phyloP scores from a whole-genome alignment of 2,888 invertebrate species.

The Nemotelus nigrinus region DNA sequence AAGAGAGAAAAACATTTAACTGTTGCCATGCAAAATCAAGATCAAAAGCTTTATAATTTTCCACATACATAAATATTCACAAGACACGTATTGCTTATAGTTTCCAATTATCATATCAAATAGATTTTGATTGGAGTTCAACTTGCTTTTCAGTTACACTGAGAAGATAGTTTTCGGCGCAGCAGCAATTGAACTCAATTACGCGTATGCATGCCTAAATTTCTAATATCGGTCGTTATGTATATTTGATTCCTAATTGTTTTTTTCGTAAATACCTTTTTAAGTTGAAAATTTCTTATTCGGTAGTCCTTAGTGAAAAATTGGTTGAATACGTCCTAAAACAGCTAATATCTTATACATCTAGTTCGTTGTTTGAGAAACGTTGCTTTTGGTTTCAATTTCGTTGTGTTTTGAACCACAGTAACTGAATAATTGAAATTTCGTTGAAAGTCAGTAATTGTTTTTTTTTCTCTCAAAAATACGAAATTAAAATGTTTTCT shows the following conservation, averaged over 20 bases:
- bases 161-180: too few relatives aligned
- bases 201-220: too few relatives aligned
- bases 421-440: constrained; percentile 49
- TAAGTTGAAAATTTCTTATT: not conserved
- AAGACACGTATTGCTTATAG: constrained; percentile 6
- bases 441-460: constrained; percentile 54
- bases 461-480: constrained; percentile 57
- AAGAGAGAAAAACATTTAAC: too few relatives aligned
- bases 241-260: too few relatives aligned
- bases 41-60: not conserved
- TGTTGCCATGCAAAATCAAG: too few relatives aligned
- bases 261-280: too few relatives aligned
- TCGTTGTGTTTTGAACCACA: constrained; percentile 52
- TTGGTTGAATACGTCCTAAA: too few relatives aligned
- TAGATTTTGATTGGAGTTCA: not conserved
- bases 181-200: too few relatives aligned
- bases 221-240: too few relatives aligned
- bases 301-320: not conserved
- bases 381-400: constrained; percentile 63
- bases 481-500: constrained; percentile 52
- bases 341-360: constrained; percentile 45
- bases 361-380: constrained; percentile 67
- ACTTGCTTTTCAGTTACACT: too few relatives aligned
- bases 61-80: not conserved
- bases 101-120: not conserved